A percentile compares a stretch with the other conserved stretches of the same genome.
phyloP scores from a whole-genome alignment of 2,888 invertebrate species.

The Raillietiella orientalis region DNA sequence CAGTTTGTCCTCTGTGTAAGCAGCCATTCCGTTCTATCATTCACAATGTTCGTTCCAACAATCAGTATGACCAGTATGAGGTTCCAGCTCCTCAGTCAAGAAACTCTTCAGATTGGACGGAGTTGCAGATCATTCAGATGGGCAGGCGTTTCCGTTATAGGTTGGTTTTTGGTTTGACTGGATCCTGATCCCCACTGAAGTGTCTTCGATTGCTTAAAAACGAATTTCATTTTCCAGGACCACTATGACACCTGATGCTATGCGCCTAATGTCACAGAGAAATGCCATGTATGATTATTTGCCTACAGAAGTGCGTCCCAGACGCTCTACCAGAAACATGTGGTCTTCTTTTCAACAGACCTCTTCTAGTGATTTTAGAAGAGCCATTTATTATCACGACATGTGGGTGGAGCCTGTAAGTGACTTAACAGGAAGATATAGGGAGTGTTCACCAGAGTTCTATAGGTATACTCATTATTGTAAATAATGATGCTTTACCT shows the following conservation, averaged over 20 bases:
- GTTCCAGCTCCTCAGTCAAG: too few relatives aligned
- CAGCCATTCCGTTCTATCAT: constrained; percentile 65
- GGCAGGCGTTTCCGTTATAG: constrained; percentile 12
- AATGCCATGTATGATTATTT: too few relatives aligned
- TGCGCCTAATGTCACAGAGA: too few relatives aligned
- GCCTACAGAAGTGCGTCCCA: too few relatives aligned
- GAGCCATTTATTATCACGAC: constrained; percentile 37
- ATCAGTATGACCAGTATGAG: constrained; percentile 55
- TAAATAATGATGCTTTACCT: constrained; percentile 6
- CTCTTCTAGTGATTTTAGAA: constrained; percentile 20
- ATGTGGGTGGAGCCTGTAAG: constrained; percentile 36
- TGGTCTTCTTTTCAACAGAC: too few relatives aligned
- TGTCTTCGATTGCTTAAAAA: background rate
- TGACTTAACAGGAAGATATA: constrained; percentile 30
- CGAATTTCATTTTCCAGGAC: constrained; percentile 7
- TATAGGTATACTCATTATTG: constrained; percentile 25
- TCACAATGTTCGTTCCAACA: constrained; percentile 57
- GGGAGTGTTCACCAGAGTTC: constrained; percentile 37
- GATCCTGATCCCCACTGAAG: background rate
- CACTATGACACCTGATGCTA: constrained; percentile 11
- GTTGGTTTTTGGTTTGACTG: constrained; percentile 5
- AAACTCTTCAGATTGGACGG: too few relatives aligned
- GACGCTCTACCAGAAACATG: too few relatives aligned
- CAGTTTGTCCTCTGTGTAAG: constrained; percentile 79
- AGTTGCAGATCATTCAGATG: constrained; percentile 7